Evolutionary conservation across 2,113 vertebrate species (phyloP).

Genomic region (Callipepla squamata): DNA sequence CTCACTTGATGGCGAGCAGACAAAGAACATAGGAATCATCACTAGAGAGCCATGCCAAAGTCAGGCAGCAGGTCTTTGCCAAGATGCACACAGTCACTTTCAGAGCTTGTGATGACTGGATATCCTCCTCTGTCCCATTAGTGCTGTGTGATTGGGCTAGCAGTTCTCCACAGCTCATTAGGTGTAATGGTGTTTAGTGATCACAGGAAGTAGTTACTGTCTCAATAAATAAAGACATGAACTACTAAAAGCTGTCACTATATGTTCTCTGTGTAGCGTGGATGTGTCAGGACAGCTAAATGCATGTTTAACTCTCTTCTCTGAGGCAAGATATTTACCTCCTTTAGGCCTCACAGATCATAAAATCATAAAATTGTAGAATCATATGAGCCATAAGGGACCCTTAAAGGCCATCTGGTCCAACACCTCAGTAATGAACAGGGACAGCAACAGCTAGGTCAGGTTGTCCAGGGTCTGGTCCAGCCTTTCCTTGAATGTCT

Average conservation of each 20-base stretch:
- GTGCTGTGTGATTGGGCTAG: not conserved
- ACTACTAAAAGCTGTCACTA: not conserved
- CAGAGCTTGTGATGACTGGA: accelerated
- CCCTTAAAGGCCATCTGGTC: too few relatives aligned
- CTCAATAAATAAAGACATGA: not conserved
- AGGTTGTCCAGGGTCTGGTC: too few relatives aligned
- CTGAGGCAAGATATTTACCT: not conserved
- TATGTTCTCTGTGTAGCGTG: not conserved
- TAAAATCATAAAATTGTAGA: too few relatives aligned
- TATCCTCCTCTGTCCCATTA: not conserved
- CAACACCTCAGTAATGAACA: too few relatives aligned
- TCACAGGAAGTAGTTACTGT: not conserved
- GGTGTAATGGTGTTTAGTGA: not conserved
- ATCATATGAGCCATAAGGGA: too few relatives aligned
- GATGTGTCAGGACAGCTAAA: not conserved
- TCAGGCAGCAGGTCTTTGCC: not conserved
- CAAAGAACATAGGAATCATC: not conserved
- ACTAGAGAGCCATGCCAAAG: not conserved
- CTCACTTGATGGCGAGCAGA: slow-evolving; percentile 10
- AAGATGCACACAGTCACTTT: not conserved
- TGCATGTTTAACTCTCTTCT: not conserved
- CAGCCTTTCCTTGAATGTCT: too few relatives aligned
- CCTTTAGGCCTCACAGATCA: not conserved
- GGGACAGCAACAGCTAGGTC: too few relatives aligned
- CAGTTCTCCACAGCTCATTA: not conserved